phyloP scores from a whole-genome alignment of 2,797 vertebrate species.

The Diplodus sargus region DNA sequence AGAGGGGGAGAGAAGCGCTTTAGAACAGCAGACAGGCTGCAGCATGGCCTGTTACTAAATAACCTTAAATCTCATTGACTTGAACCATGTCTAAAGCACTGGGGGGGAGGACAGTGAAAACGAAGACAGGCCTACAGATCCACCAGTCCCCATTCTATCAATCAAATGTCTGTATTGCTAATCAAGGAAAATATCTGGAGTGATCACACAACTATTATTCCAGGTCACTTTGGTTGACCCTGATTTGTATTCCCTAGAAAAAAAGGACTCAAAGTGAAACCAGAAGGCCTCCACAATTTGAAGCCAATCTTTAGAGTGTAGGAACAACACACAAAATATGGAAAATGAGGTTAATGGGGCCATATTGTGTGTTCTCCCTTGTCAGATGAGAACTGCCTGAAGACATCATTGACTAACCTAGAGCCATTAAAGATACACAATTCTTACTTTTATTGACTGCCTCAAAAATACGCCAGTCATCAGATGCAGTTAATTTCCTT shows the following conservation, averaged over 20 bases:
- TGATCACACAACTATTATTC: conserved; percentile 61
- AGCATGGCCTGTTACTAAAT: conserved; percentile 35
- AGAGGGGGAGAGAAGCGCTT: conserved; percentile 20
- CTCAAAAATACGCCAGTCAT: conserved; percentile 39
- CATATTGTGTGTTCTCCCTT: conserved; percentile 67
- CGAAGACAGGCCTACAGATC: conserved; percentile 37
- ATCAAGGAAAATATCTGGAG: conserved; percentile 68
- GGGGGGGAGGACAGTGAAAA: conserved; percentile 21
- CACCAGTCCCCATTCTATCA: conserved; percentile 58
- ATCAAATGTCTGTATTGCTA: conserved; percentile 67
- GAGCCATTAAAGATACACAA: conserved; percentile 58
- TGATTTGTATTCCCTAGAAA: conserved; percentile 51
- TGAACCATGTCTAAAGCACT: conserved; percentile 19
- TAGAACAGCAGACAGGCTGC: background rate
- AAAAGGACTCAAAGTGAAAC: conserved; percentile 68
- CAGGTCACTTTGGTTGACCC: conserved; percentile 67
- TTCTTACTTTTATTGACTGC: conserved; percentile 38
- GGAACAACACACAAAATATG: conserved; percentile 59
- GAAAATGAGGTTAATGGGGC: conserved; percentile 66
- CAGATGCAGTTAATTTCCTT: conserved; percentile 44
- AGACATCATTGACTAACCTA: conserved; percentile 65
- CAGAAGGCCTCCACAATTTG: conserved; percentile 63
- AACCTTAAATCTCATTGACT: conserved; percentile 28
- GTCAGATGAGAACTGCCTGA: conserved; percentile 46
- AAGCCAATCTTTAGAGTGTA: conserved; percentile 68